Conservation (phyloP, 1,140 invertebrate species). For the Drosophila nasuta region DNA sequence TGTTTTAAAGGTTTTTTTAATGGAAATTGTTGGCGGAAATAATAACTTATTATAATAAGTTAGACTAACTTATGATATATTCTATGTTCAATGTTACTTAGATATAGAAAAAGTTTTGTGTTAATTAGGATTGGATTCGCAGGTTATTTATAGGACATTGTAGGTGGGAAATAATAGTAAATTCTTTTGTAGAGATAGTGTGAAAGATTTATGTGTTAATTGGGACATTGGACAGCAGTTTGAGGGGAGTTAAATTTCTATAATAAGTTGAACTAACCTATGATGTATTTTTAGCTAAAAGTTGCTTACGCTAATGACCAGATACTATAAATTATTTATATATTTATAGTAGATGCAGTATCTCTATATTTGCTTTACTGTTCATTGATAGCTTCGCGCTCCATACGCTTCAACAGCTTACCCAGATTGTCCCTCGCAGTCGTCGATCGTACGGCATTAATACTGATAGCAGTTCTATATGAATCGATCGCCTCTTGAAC, state of each 20-base stretch:
- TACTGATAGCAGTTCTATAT: slow-evolving; percentile 89
- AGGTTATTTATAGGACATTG: too few species aligned
- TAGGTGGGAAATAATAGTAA: too few species aligned
- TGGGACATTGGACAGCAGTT: too few species aligned
- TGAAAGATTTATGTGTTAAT: too few species aligned
- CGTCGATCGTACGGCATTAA: slow-evolving; percentile 53
- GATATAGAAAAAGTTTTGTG: too few species aligned
- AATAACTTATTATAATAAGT: not conserved
- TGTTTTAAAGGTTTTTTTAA: too few species aligned
- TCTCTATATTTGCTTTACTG: slow-evolving; percentile 4
- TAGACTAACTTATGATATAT: slow-evolving; percentile 1
- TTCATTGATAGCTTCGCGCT: slow-evolving; percentile 42
- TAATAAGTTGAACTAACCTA: slow-evolving; percentile 7
- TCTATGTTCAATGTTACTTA: not conserved
- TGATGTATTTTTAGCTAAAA: not conserved
- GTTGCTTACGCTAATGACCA: slow-evolving; percentile 25
- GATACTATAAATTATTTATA: not conserved
- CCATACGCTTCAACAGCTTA: slow-evolving; percentile 66
- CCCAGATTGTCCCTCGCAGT: slow-evolving; percentile 74
- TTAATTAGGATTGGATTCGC: too few species aligned
- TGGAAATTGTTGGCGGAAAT: too few species aligned
- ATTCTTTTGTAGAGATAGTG: too few species aligned
- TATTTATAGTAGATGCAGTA: not conserved
- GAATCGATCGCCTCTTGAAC: slow-evolving; percentile 89
- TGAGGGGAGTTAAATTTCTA: too few species aligned